Conservation (phyloP, 2,797 vertebrate species). For the Coregonus suidteri region DNA sequence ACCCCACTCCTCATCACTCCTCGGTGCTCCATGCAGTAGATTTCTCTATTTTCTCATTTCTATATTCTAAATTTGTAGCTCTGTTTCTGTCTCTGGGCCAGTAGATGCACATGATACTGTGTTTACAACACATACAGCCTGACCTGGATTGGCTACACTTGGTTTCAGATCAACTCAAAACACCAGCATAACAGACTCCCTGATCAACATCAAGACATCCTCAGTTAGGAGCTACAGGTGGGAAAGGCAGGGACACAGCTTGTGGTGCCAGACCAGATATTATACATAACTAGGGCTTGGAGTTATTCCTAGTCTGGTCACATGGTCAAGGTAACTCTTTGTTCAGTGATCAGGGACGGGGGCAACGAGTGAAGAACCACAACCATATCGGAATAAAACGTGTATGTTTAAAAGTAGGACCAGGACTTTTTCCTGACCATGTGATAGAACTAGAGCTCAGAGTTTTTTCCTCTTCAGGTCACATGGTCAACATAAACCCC, state of each 20-base stretch:
- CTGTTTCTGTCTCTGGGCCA: conserved; percentile 16
- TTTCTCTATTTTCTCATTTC: no score
- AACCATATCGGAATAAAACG: neutral
- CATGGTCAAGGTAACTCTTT: neutral
- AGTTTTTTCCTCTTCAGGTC: neutral
- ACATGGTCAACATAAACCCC: neutral
- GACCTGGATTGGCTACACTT: conserved; percentile 40
- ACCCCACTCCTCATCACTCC: no score
- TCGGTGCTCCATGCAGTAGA: no score
- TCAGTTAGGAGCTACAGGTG: no score
- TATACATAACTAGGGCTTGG: neutral
- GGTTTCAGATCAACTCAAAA: conserved; percentile 28
- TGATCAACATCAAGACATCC: no score
- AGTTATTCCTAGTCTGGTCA: neutral
- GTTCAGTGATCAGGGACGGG: neutral
- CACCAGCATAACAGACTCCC: neutral
- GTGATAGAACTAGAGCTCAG: neutral
- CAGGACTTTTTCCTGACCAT: neutral
- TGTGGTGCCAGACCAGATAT: neutral
- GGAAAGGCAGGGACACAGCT: neutral
- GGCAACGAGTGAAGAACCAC: neutral
- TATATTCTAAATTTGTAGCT: neutral
- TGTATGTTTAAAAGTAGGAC: neutral
- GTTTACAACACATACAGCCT: conserved; percentile 35
- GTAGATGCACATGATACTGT: conserved; percentile 41